Conservation (phyloP, 2,797 vertebrate genomes). For the Takifugu ocellatus region DNA sequence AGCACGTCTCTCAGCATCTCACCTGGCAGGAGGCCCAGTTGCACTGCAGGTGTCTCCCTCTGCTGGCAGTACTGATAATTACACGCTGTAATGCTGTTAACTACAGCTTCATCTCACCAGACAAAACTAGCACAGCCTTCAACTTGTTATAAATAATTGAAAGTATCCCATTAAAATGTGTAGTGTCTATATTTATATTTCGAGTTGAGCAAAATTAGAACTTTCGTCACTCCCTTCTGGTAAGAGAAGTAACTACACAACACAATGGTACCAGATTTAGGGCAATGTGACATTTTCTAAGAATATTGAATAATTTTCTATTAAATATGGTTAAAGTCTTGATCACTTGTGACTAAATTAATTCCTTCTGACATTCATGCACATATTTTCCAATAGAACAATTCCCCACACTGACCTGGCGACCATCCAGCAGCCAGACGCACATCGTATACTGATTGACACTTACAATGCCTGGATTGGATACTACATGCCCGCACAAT, state of each 20-base stretch:
- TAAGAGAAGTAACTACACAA: background rate
- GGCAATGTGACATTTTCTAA: too few species aligned
- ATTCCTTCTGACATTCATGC: background rate
- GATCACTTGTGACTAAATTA: background rate
- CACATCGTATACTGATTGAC: fast-evolving
- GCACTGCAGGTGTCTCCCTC: conserved; percentile 8
- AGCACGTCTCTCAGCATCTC: fast-evolving
- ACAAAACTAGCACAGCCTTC: too few species aligned
- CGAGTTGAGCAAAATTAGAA: too few species aligned
- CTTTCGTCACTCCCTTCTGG: background rate
- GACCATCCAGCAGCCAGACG: background rate
- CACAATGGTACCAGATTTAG: background rate
- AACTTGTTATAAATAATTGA: too few species aligned
- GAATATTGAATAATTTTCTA: too few species aligned
- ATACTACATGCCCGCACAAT: background rate
- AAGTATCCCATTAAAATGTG: too few species aligned
- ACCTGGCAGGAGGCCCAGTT: conserved; percentile 7
- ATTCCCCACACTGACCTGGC: background rate
- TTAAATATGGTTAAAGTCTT: too few species aligned
- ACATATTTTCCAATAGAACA: background rate
- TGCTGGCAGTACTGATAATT: too few species aligned
- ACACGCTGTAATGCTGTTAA: too few species aligned
- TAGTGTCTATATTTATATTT: too few species aligned
- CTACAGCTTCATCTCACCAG: too few species aligned
- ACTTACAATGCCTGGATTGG: background rate